Percentiles rank a stretch among this genome's conserved stretches.
phyloP scores from a whole-genome alignment of 2,113 vertebrate species.

The Todiramphus saurophagus region DNA sequence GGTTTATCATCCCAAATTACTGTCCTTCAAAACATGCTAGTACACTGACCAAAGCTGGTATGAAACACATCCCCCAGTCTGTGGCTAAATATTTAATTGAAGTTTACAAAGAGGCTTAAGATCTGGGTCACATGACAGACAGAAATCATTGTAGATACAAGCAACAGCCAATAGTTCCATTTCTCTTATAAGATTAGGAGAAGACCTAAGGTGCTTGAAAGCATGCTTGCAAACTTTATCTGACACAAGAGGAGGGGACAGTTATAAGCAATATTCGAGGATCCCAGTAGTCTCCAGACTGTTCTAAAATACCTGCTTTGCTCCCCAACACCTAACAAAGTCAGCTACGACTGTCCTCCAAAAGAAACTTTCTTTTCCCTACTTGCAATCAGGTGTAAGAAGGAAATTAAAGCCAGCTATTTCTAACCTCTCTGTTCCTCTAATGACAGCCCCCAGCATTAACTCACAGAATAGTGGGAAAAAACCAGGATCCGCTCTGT shows the following conservation, averaged over 20 bases:
- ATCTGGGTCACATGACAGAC: neutral
- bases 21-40: neutral
- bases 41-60: neutral
- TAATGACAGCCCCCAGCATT: neutral
- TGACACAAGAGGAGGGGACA: neutral
- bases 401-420: neutral
- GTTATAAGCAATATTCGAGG: neutral
- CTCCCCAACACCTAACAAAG: fast-evolving
- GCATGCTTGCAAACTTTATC: neutral
- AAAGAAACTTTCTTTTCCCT: neutral
- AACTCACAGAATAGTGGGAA: neutral
- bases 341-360: neutral
- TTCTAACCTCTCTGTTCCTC: neutral
- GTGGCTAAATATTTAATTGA: neutral
- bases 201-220: conserved; percentile 17
- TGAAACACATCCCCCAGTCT: neutral
- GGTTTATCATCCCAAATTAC: neutral
- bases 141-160: neutral
- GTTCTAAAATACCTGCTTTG: neutral
- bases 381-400: neutral
- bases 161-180: conserved; percentile 4
- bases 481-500: neutral
- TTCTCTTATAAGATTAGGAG: conserved; percentile 26
- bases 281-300: neutral
- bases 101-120: conserved; percentile 36